Base-by-base conservation (phyloP, 1,140 invertebrate species). In the Periplaneta americana region DNA sequence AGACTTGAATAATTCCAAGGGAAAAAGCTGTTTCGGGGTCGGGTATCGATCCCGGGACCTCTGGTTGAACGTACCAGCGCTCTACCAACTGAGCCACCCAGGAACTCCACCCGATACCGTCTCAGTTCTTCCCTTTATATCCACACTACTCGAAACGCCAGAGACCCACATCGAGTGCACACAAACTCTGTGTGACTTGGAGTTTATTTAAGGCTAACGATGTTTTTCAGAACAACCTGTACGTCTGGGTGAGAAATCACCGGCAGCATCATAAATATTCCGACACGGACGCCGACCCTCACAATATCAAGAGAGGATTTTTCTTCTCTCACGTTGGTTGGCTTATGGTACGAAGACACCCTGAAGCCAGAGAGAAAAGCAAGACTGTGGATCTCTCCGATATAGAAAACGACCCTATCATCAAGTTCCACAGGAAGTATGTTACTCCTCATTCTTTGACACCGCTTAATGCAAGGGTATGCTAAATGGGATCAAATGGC, bases 311-410 rank as follows among this genome's bases (percentile, higher is more conserved):
- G 0, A 78, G 86, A 77, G 86, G 86, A 17, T 86, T 87, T 77
- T 87, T 86, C 82, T 87, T 86, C 57, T 82, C 86, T 9, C 86
- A 87, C 74, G 84, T 86, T 28, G 86, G 86, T 15, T 87, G 86
- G 86, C 82, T 87, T 2, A 83, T 86, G 80, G 82, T 84, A 66
- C 84, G 82, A 33, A 86, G 86, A 48, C 85, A 86, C 80, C 86
- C 85, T 33, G 84, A 84, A 15, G 84, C 92, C 75, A 90, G 87
- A 76, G 85, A 84, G 8, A 91, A 91, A 84, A 91, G 92, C 11
- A 87, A 87, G 77, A 83, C 84, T 37, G 85, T 93, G 6, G 91
- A 93, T 84, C 82, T 92, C 10, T 88, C 86, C 35, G 92, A 93
- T 85, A 85, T 93, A 22, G 84, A 87, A 78, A 85, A 84, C 28